phyloP scores from a whole-genome alignment of 2,113 vertebrate genomes.

The Pampusana beccarii region DNA sequence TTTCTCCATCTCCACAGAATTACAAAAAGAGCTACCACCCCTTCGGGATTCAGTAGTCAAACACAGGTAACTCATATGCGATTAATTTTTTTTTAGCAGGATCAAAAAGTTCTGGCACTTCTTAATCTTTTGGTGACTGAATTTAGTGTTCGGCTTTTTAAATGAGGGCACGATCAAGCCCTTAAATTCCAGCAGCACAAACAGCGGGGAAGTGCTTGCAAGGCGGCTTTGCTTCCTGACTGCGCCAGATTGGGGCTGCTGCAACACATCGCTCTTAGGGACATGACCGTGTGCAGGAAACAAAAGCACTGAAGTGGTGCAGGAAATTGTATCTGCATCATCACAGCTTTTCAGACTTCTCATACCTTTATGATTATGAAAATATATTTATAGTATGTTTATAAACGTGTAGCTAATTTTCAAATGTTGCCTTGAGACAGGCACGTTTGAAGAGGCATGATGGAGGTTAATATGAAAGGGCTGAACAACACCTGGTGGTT shows the following conservation, averaged over 20 bases:
- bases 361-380: neutral
- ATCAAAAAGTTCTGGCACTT: neutral
- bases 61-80: neutral
- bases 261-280: accelerated
- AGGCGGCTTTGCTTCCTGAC: neutral
- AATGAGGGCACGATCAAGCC: neutral
- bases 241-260: neutral
- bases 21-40: neutral
- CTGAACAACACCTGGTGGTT: neutral
- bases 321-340: neutral
- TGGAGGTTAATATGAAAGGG: neutral
- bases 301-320: neutral
- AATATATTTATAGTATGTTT: neutral
- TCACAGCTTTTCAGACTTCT: neutral
- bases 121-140: neutral
- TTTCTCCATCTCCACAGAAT: neutral
- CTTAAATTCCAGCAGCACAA: neutral
- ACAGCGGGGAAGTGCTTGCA: neutral
- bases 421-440: neutral
- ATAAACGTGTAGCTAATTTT: neutral
- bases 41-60: neutral
- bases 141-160: neutral
- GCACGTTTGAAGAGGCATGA: neutral
- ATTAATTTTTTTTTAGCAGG: neutral
- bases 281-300: neutral